Conservation (phyloP, 1,140 invertebrate species). For the Teleopsis dalmanni region DNA sequence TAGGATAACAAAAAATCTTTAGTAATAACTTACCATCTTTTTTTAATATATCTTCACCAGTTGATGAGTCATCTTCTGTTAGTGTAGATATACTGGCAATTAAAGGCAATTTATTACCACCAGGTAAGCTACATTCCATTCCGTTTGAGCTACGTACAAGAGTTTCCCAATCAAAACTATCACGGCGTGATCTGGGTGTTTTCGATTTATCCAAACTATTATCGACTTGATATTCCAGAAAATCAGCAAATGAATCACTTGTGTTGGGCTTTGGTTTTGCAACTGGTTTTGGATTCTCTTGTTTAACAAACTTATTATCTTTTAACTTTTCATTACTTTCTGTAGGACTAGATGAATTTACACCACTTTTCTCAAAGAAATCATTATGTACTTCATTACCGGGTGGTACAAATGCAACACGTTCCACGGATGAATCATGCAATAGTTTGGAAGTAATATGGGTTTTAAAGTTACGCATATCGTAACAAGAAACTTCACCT, state of each 20-base stretch:
- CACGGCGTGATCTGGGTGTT: conserved; percentile 21
- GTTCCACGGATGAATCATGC: conserved; percentile 27
- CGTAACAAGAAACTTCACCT: conserved; percentile 38
- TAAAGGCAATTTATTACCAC: conserved; percentile 15
- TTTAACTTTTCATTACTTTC: conserved; percentile 6
- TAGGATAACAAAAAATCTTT: too few relatives aligned
- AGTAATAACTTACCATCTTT: too few relatives aligned
- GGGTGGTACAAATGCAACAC: conserved; percentile 35
- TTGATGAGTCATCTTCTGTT: too few relatives aligned
- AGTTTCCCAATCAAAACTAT: conserved; percentile 39
- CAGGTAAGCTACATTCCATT: too few relatives aligned
- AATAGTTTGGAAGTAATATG: conserved; percentile 22
- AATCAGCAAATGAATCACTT: conserved; percentile 41
- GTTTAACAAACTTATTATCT: conserved; percentile 13
- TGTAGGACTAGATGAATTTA: conserved; percentile 19
- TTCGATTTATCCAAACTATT: conserved; percentile 29
- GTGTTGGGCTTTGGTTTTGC: conserved; percentile 14
- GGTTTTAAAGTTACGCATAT: conserved; percentile 30
- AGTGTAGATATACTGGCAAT: too few relatives aligned
- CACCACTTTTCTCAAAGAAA: too few relatives aligned
- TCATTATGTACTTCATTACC: conserved; percentile 14
- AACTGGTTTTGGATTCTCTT: conserved; percentile 26
- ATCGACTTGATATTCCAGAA: conserved; percentile 26
- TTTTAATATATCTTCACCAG: too few relatives aligned
- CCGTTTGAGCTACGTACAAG: conserved; percentile 15